A percentile compares a stretch with the other conserved stretches of the same genome.
Conservation (phyloP, 2,113 vertebrate species). For the Tragelaphus scriptus region DNA sequence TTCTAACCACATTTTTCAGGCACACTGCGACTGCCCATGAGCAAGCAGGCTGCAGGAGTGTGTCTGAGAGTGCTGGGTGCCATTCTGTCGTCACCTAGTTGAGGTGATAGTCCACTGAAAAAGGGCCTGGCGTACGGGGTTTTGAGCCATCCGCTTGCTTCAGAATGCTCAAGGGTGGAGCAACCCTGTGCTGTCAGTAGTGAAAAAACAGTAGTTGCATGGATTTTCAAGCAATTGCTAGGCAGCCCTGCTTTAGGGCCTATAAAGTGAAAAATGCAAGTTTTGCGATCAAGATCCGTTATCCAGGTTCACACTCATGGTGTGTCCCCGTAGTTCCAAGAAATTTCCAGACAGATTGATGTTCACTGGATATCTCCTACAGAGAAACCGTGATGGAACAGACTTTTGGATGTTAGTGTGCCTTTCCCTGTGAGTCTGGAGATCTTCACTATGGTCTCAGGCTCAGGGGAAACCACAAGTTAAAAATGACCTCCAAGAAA, state of each 20-base stretch:
- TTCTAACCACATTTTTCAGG: neutral
- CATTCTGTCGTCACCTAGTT: neutral
- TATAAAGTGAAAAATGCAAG: neutral
- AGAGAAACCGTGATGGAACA: neutral
- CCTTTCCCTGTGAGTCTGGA: neutral
- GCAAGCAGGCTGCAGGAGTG: neutral
- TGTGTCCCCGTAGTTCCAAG: neutral
- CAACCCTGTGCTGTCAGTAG: neutral
- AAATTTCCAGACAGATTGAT: neutral
- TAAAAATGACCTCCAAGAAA: neutral
- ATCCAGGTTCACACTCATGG: neutral
- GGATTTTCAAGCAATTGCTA: neutral
- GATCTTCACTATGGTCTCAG: neutral
- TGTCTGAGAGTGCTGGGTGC: neutral
- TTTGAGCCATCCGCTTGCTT: neutral
- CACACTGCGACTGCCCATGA: rapidly evolving
- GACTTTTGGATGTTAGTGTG: neutral
- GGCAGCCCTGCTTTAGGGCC: neutral
- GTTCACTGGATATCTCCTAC: neutral
- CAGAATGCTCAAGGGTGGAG: neutral
- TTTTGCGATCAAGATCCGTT: neutral
- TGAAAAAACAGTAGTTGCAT: neutral
- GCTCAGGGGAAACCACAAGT: neutral
- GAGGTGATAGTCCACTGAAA: neutral
- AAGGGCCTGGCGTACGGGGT: rapidly evolving